These are phyloP conservation scores for Gorilla gorilla DNA, from an alignment of 2,113 vertebrate species.

Conservation along the genomic window DNA sequence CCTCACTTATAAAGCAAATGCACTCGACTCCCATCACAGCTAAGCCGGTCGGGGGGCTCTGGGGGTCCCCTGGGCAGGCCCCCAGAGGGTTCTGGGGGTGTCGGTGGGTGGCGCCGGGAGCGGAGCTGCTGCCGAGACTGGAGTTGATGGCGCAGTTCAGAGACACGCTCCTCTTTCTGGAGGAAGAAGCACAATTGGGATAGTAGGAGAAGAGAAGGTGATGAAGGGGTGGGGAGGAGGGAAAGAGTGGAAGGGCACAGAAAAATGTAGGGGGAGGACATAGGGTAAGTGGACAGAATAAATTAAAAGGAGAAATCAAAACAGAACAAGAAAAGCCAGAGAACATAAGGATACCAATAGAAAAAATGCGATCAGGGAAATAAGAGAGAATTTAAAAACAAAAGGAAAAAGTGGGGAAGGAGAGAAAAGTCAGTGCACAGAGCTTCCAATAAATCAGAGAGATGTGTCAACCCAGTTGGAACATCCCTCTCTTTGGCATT, in stretches of 20 bases:
- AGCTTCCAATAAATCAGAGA: not conserved
- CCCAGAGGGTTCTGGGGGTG: constrained; percentile 77
- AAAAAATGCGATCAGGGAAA: not conserved
- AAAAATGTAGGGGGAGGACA: not conserved
- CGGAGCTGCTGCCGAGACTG: constrained; percentile 92
- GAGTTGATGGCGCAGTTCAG: constrained; percentile 93
- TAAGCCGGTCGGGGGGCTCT: constrained; percentile 90
- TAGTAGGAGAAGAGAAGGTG: not conserved
- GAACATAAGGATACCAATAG: not conserved
- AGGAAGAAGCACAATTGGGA: constrained; percentile 1
- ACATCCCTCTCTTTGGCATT: too few species aligned
- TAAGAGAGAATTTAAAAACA: not conserved
- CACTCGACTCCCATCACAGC: constrained; percentile 94
- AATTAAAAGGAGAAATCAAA: not conserved
- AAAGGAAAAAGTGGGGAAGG: not conserved
- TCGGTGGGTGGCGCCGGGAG: constrained; percentile 88
- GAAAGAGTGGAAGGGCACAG: not conserved
- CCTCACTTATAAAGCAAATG: constrained; percentile 94
- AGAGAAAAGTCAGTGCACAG: not conserved
- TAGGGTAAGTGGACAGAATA: not conserved
- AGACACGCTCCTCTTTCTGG: constrained; percentile 96
- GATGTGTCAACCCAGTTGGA: not conserved
- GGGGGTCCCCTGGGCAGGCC: constrained; percentile 70
- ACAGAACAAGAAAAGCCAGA: not conserved
- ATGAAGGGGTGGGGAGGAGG: not conserved